These are phyloP conservation scores for Euproctis similis DNA, from an alignment of 2,888 invertebrate species.

Conservation along the genomic window DNA sequence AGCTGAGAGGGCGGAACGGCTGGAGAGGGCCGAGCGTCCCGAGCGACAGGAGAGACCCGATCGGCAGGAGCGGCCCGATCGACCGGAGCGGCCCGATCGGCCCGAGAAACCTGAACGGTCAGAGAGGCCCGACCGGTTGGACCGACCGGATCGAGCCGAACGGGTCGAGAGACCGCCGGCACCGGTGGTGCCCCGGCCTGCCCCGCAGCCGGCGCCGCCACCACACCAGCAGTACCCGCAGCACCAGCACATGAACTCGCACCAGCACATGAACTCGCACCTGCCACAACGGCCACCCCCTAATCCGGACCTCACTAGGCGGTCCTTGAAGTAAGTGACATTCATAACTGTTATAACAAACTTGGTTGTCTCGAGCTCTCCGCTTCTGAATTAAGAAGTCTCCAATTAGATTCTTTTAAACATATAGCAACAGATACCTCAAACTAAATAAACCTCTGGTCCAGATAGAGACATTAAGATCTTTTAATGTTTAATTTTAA, in stretches of 20 bases:
- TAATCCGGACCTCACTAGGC: conserved; percentile 82
- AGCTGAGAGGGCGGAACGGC: conserved; percentile 41
- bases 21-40: conserved; percentile 37
- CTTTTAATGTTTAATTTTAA: too few relatives aligned
- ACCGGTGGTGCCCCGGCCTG: conserved; percentile 23
- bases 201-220: conserved; percentile 29
- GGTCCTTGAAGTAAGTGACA: conserved; percentile 80
- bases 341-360: neutral
- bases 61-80: conserved; percentile 39
- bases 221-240: conserved; percentile 28
- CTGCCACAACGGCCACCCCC: conserved; percentile 66
- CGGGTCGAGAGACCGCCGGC: conserved; percentile 23
- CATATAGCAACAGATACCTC: too few relatives aligned
- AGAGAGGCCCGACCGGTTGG: conserved; percentile 30
- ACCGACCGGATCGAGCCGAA: conserved; percentile 16
- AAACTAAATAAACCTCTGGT: too few relatives aligned
- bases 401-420: too few relatives aligned
- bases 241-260: conserved; percentile 46
- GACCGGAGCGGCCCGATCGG: conserved; percentile 34
- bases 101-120: conserved; percentile 42
- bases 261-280: conserved; percentile 57
- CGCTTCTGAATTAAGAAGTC: too few relatives aligned
- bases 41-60: conserved; percentile 43
- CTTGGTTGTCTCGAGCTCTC: too few relatives aligned
- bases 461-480: too few relatives aligned